Base-by-base conservation (phyloP, 2,888 invertebrate genomes). In the Cosmopolites sordidus region DNA sequence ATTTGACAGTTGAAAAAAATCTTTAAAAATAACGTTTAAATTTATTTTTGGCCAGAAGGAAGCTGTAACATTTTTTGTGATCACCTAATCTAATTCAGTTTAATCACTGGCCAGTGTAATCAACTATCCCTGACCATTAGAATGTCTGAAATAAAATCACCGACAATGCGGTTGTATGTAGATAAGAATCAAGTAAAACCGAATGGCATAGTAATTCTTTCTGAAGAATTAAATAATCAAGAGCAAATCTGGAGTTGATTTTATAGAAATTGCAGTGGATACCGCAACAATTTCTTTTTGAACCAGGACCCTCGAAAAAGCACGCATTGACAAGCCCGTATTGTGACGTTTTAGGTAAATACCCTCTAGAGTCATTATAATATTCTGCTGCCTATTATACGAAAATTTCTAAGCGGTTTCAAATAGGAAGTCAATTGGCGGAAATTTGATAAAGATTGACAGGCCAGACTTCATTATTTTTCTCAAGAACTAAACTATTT, bases 401-500 rank as follows among this genome's bases (percentile, higher is more conserved):
- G 42, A 8, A 3, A 22, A 30, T 46, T 51, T 54, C 22, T 46
- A 50, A 60, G 53, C 18, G 43, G 57, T 39, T 45, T 54, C 53
- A 56, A 57, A 22, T 51, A 59, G 63, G 65, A 65, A 66, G 64
- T 66, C 65, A 65, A 66, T 64, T 60, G 59, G 61, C 64, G 66
- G 63, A 64, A 65, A 64, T 66, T 22, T 22, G 22, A 22, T 22
- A 8, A 22, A 22, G 22, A 22, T 22, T 22, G 22, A 22, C 22
- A 22, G 22, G 8, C 3, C 22, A 8, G 3, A 8, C 4, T 22
- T 22, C 22, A 8, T 22, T 22, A 22, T 8, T 64, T 64, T 60
- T 57, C 51, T 22, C 30, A 6, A 11, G 30, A 30, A 14, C 9
- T 8, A 29, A 9, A 14, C 6, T 33, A 40, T 16, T 38, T 40